Evolutionary conservation across 2,888 invertebrate genomes (phyloP).

Genomic region (Synergus itoensis): DNA sequence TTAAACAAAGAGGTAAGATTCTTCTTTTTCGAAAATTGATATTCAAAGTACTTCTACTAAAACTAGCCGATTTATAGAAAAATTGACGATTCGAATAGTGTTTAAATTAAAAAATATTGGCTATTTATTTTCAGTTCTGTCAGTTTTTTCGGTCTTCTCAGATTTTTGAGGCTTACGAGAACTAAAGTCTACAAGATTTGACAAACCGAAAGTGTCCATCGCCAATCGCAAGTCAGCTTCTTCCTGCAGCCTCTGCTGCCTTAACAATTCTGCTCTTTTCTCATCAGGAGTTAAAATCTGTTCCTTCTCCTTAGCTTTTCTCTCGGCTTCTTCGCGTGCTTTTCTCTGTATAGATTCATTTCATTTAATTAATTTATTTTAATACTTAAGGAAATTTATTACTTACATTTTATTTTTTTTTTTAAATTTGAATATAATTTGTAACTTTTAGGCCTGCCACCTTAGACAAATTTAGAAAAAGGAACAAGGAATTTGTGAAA

Average conservation of each 20-base stretch:
- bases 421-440: background rate
- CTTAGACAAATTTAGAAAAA: no score
- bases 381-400: background rate
- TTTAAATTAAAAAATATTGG: background rate
- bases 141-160: slow-evolving; percentile 51
- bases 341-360: slow-evolving; percentile 77
- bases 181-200: slow-evolving; percentile 77
- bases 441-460: no score
- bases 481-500: background rate
- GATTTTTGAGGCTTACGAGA: slow-evolving; percentile 73
- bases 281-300: slow-evolving; percentile 88
- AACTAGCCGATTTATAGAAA: slow-evolving; percentile 11
- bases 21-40: slow-evolving; percentile 7
- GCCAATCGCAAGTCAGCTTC: slow-evolving; percentile 93
- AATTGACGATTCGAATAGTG: background rate
- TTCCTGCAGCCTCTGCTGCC: slow-evolving; percentile 89
- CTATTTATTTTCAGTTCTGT: slow-evolving; percentile 32
- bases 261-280: slow-evolving; percentile 86
- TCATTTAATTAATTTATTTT: background rate
- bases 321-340: slow-evolving; percentile 83
- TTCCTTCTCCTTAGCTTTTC: slow-evolving; percentile 81
- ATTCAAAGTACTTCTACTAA: slow-evolving; percentile 21
- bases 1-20: background rate
- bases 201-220: slow-evolving; percentile 90
- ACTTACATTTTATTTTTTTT: background rate